Percentiles rank a stretch among this genome's conserved stretches.
phyloP scores from a whole-genome alignment of 2,797 vertebrate genomes.

The Rhodeus uyekii region DNA sequence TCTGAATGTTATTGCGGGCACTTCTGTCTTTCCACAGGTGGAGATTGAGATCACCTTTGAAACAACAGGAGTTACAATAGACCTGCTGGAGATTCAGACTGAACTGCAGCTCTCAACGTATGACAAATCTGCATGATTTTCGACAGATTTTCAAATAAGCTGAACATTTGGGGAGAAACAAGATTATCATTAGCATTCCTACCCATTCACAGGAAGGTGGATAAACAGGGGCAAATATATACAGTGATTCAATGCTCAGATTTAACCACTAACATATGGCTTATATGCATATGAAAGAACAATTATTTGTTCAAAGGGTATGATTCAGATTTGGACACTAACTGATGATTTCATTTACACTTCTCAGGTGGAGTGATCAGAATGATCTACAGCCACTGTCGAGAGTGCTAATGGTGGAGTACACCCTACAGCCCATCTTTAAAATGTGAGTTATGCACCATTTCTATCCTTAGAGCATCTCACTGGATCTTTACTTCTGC shows the following conservation, averaged over 20 bases:
- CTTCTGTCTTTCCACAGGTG: conserved; percentile 69
- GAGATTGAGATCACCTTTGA: conserved; percentile 83
- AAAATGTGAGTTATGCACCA: conserved; percentile 74
- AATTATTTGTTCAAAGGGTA: conserved; percentile 2
- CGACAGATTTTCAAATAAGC: conserved; percentile 11
- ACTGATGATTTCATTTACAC: conserved; percentile 4
- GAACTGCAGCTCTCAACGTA: conserved; percentile 87
- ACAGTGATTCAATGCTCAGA: conserved; percentile 4
- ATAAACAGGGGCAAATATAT: conserved; percentile 1
- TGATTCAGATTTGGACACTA: conserved; percentile 26
- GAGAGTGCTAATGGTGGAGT: conserved; percentile 80
- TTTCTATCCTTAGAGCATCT: conserved; percentile 26
- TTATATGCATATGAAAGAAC: conserved; percentile 23
- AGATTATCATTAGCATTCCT: neutral
- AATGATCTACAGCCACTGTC: conserved; percentile 71
- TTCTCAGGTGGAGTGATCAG: conserved; percentile 83
- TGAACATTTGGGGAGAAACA: neutral
- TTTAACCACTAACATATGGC: neutral
- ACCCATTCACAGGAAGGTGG: neutral
- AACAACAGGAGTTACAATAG: conserved; percentile 73
- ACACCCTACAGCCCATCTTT: conserved; percentile 78
- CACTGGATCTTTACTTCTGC: neutral
- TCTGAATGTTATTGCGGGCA: neutral
- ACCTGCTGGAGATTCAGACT: conserved; percentile 73
- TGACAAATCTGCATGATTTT: conserved; percentile 55